Conservation (phyloP, 2,797 vertebrate species). For the Chromis chromis region DNA sequence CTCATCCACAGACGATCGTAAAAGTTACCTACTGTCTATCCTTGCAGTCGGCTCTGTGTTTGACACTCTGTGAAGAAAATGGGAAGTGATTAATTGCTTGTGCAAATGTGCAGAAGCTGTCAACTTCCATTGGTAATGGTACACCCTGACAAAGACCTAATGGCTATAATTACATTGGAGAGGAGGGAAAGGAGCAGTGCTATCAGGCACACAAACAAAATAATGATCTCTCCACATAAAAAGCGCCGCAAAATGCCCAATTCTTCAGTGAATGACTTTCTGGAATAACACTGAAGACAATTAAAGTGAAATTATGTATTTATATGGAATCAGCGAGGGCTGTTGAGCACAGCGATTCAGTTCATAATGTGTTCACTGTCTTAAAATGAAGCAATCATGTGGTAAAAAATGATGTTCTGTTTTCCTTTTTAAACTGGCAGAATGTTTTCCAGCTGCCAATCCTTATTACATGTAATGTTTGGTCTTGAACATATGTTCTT, state of each 20-base stretch:
- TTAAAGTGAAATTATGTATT: constrained; percentile 11
- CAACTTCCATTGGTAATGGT: constrained; percentile 24
- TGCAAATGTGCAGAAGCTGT: constrained; percentile 28
- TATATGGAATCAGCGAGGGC: constrained; percentile 6
- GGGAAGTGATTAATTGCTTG: constrained; percentile 39
- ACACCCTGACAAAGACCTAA: constrained; percentile 27
- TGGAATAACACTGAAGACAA: constrained; percentile 3
- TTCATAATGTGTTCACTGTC: not conserved
- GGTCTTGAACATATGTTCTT: not conserved
- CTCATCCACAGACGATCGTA: too few relatives aligned
- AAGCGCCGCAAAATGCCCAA: not conserved
- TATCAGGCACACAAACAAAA: constrained; percentile 20
- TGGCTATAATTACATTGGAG: constrained; percentile 37
- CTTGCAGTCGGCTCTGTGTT: too few relatives aligned
- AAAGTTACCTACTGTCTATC: too few relatives aligned
- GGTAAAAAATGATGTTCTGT: not conserved
- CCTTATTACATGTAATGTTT: constrained; percentile 1
- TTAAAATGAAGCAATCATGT: not conserved
- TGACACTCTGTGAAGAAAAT: constrained; percentile 6
- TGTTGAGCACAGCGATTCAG: not conserved
- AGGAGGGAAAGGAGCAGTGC: constrained; percentile 3
- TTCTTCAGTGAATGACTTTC: constrained; percentile 14
- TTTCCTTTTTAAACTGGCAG: not conserved
- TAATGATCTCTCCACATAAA: constrained; percentile 14
- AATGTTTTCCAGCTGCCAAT: constrained; percentile 6